A percentile compares a stretch with the other conserved stretches of the same genome.
Conservation (phyloP, 2,797 vertebrate genomes). For the Bradypus variegatus region DNA sequence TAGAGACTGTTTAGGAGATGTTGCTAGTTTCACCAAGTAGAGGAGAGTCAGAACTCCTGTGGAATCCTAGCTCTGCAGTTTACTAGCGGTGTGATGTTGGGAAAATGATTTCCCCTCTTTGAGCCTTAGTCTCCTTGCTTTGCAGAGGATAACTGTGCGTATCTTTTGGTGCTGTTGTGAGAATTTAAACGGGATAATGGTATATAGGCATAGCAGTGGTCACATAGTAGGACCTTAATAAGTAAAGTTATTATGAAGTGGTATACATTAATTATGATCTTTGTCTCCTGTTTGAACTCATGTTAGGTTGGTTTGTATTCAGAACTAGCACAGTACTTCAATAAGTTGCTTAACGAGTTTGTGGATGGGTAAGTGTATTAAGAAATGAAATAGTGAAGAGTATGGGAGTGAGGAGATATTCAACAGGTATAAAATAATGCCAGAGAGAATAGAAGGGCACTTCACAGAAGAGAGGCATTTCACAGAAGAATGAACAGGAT, state of each 20-base stretch:
- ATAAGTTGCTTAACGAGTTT: background rate
- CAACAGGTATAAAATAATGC: background rate
- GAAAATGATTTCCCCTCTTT: background rate
- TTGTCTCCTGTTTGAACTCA: background rate
- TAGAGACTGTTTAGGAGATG: background rate
- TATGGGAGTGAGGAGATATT: background rate
- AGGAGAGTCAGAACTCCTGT: background rate
- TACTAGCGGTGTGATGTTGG: background rate
- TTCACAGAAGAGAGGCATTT: background rate
- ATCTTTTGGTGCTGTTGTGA: background rate
- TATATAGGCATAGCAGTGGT: background rate
- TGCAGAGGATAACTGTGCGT: background rate
- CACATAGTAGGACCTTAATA: background rate
- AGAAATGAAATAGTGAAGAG: background rate
- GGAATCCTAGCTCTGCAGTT: background rate
- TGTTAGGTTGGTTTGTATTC: background rate
- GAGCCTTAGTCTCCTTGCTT: background rate
- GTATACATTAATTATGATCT: background rate
- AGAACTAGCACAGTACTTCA: background rate
- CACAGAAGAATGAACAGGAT: background rate
- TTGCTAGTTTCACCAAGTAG: background rate
- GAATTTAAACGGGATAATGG: background rate
- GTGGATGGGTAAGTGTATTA: background rate
- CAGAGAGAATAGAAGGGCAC: background rate
- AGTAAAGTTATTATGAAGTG: background rate